Evolutionary conservation across 2,113 vertebrate species (phyloP), one percentile per base, ranked within the genome.

Genomic region (Spermophilus dauricus): DNA sequence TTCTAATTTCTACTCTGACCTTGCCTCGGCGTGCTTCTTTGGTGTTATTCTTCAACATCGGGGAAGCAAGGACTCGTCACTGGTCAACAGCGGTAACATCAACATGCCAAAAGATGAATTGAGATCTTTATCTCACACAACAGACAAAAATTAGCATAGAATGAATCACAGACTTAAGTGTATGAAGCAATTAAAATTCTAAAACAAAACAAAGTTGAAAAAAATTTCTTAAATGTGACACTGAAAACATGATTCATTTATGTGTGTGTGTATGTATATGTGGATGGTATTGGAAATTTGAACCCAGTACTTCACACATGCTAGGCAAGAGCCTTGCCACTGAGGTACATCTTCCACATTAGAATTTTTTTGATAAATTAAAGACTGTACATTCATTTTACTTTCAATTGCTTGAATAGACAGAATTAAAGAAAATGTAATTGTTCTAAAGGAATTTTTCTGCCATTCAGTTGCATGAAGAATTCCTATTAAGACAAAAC

Each of bases 401-500:
- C 91, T 95, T 94, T 85, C 32, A 82, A 8, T 84, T 94, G 22
- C 58, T 92, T 89, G 34, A 32, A 24, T 93, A 8, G 37, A 76
- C 63, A 45, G 12, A n/a, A 96, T 96, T 93, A 80, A 85, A 94
- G 65, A 84, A 86, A 96, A 92, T 80, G 32, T 28, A 65, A 42
- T 63, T 92, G 51, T 76, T 82, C 77, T 82, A 91, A 73, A 86
- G 48, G 42, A 96, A 65, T 90, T 93, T 45, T 92, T 92, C 76
- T 95, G 82, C 85, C 45, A 86, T 53, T 94, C 58, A 85, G 85
- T n/a, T 94, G 72, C 73, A 97, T 83, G 58, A 94, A 92, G 67
- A 94, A 88, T 76, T 92, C 61, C 53, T 96, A 95, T 65, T 94
- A 95, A 94, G 73, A 82, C 88, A 96, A 92, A 96, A 82, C 81